Conservation (phyloP, 2,797 vertebrate species). For the Hydrophis major region DNA sequence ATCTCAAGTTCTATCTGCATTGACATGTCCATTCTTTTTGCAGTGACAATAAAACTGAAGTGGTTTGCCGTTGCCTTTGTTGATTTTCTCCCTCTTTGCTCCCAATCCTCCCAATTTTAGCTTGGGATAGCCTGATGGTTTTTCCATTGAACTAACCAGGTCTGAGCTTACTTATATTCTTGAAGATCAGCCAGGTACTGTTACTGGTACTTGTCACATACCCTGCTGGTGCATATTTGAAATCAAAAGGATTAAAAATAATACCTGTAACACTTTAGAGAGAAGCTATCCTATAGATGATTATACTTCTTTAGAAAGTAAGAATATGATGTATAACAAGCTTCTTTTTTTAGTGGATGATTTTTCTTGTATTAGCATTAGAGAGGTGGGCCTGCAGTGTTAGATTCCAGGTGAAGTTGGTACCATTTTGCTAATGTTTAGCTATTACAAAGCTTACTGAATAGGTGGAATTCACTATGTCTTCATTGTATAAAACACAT, state of each 20-base stretch:
- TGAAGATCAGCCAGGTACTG: neutral
- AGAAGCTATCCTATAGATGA: slow-evolving; percentile 88
- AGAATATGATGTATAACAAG: neutral
- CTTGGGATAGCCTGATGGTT: neutral
- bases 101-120: too few relatives aligned
- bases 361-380: neutral
- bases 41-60: neutral
- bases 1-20: neutral
- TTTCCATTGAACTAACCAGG: neutral
- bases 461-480: neutral
- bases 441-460: fast-evolving
- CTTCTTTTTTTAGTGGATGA: neutral
- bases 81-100: too few relatives aligned
- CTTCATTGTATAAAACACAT: neutral
- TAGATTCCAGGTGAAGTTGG: neutral
- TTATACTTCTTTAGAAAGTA: slow-evolving; percentile 76
- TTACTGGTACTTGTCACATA: neutral
- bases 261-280: slow-evolving; percentile 75
- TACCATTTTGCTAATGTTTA: slow-evolving; percentile 30
- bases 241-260: neutral
- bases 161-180: neutral
- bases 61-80: neutral
- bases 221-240: neutral
- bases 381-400: neutral
- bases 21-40: neutral